Evolutionary conservation across 2,797 vertebrate genomes (phyloP).

Genomic region (Clarias pachynema): DNA sequence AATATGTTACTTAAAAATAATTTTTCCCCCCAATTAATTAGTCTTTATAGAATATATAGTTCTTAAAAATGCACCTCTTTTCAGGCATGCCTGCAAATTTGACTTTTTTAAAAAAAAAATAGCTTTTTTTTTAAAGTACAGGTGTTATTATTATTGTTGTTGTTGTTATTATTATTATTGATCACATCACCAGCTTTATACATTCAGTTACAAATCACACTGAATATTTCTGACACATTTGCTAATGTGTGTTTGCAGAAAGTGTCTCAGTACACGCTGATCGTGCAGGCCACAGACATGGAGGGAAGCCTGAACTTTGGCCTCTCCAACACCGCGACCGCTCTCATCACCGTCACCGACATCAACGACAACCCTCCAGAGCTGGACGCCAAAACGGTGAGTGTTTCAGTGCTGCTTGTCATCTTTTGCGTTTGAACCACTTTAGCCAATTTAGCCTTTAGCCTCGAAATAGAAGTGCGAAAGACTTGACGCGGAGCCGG

Average conservation of each 20-base stretch:
- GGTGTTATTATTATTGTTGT: too few relatives aligned
- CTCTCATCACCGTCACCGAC: conserved; percentile 90
- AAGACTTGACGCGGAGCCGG: not conserved
- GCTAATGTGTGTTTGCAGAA: conserved; percentile 75
- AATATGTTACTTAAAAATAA: not conserved
- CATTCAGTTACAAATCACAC: not conserved
- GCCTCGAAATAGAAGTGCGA: not conserved
- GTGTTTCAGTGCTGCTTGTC: conserved; percentile 84
- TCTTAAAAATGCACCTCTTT: not conserved
- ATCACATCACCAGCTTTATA: not conserved
- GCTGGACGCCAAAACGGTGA: conserved; percentile 89
- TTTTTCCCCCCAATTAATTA: not conserved
- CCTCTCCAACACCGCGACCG: conserved; percentile 95
- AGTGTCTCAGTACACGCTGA: conserved; percentile 95
- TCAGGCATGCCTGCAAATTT: not conserved
- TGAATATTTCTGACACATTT: not conserved
- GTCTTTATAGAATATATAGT: not conserved
- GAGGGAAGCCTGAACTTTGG: conserved; percentile 96
- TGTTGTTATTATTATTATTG: not conserved
- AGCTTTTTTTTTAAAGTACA: too few relatives aligned
- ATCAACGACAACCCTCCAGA: conserved; percentile 98
- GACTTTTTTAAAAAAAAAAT: too few relatives aligned
- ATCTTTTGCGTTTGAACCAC: not conserved
- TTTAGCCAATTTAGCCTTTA: not conserved
- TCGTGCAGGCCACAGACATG: conserved; percentile 97